These are phyloP conservation scores for Pseudomyrmex pallidus DNA, from an alignment of 1,140 invertebrate genomes.

Conservation along the genomic window DNA sequence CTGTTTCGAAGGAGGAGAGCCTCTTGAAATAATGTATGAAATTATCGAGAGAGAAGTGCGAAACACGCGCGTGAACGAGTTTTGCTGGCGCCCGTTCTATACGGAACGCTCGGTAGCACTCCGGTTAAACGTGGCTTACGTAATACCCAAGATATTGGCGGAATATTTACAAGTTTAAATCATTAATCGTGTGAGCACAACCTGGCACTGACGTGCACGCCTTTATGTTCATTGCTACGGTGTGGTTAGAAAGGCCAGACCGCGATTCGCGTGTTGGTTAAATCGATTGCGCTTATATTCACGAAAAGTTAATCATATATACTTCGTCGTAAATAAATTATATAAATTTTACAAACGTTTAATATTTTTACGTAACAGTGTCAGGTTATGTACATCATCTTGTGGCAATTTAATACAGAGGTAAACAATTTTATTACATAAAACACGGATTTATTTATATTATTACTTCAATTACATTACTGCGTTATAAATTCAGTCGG, in stretches of 20 bases:
- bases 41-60: conserved; percentile 49
- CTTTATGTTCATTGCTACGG: neutral
- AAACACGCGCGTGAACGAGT: neutral
- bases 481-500: conserved; percentile 44
- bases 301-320: conserved; percentile 21
- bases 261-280: conserved; percentile 4
- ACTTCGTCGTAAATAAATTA: conserved; percentile 4
- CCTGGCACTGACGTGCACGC: conserved; percentile 45
- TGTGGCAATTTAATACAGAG: neutral
- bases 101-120: conserved; percentile 30
- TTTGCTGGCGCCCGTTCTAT: conserved; percentile 50
- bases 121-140: conserved; percentile 62
- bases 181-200: conserved; percentile 70
- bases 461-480: no score
- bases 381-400: neutral
- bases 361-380: neutral
- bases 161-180: conserved; percentile 77
- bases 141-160: conserved; percentile 61
- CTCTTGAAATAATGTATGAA: conserved; percentile 63
- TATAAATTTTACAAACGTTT: conserved; percentile 17
- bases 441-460: neutral
- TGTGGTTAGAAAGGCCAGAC: conserved; percentile 27
- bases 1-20: neutral
- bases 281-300: neutral
- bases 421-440: neutral